Percentiles rank a stretch among this genome's conserved stretches.
Evolutionary conservation across 1,140 invertebrate genomes (phyloP).

Genomic region (Conus ventricosus): DNA sequence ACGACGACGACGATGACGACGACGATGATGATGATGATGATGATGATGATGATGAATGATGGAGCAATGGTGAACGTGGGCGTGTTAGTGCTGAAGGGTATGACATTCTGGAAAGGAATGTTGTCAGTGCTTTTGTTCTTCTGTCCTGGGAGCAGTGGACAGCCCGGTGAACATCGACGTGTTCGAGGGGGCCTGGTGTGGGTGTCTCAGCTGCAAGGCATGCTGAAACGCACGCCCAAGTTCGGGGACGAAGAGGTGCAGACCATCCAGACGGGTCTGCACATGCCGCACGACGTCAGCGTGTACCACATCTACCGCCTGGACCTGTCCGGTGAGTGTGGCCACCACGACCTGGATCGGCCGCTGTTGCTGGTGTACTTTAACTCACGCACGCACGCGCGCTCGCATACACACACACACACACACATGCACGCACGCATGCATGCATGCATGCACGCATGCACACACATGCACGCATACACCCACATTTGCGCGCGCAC

Average conservation of each 20-base stretch:
- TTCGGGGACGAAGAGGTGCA: conserved; percentile 95
- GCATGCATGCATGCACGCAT: too few relatives aligned
- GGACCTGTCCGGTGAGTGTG: conserved; percentile 56
- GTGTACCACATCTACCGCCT: conserved; percentile 66
- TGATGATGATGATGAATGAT: neutral
- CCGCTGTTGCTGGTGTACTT: neutral
- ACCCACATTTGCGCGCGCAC: too few relatives aligned
- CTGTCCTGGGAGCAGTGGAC: conserved; percentile 57
- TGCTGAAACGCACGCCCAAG: conserved; percentile 92
- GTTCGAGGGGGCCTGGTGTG: conserved; percentile 93
- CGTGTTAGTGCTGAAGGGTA: too few relatives aligned
- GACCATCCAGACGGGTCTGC: conserved; percentile 85
- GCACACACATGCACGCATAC: too few relatives aligned
- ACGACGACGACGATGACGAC: neutral
- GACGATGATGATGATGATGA: neutral
- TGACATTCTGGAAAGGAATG: too few relatives aligned
- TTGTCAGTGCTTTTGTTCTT: too few relatives aligned
- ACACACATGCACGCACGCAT: too few relatives aligned
- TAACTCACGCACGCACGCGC: too few relatives aligned
- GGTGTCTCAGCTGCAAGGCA: conserved; percentile 88
- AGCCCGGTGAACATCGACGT: conserved; percentile 93
- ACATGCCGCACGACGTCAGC: conserved; percentile 89
- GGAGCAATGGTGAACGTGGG: too few relatives aligned
- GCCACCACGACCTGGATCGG: neutral
- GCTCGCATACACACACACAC: too few relatives aligned